Evolutionary conservation across 2,113 vertebrate species (phyloP), one percentile per base, ranked within the genome.

Genomic region (Toxotes chatareus): DNA sequence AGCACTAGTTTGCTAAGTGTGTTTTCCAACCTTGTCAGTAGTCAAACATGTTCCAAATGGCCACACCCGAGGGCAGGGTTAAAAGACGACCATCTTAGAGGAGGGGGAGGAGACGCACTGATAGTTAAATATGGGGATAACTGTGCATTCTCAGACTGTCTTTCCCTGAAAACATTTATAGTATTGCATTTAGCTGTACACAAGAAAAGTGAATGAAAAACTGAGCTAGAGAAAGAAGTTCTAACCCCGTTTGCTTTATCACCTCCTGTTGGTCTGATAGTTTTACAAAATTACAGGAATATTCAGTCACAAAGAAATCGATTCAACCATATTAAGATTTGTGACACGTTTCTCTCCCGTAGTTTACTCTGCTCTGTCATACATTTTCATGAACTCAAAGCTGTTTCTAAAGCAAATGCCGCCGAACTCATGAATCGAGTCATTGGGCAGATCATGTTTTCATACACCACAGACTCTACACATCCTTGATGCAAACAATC

Each of bases 401-500:
- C 0, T 11, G 3, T 32, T 67, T 23, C 13, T 4, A 70, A 76
- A 23, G 1, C 34, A 27, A 64, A 10, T 47, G 8, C 23, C 13
- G 5, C 4, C 1, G 0, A 9, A 56, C n/a, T 27, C 1, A 3
- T 51, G 3, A 51, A n/a, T 9, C n/a, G 49, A 51, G 8, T 19
- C 49, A 7, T 51, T 51, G 8, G 1, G 10, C n/a, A 3, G 1
- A 10, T 31, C 4, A 14, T 27, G 27, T 27, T 19, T 49, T 40
- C 7, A 31, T 57, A n/a, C 61, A 13, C 0, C 17, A 36, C 17
- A 13, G 46, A 80, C 9, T 14, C 44, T 73, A 61, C 65, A 56
- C 80, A 59, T 68, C 60, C 23, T n/a, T 14, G n/a, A 61, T 63
- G 68, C 27, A 64, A 67, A 79, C 21, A 0, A 83, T 67, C 87